These are phyloP conservation scores for Junonia oenone DNA, from an alignment of 2,888 invertebrate genomes.

Conservation along the genomic window DNA sequence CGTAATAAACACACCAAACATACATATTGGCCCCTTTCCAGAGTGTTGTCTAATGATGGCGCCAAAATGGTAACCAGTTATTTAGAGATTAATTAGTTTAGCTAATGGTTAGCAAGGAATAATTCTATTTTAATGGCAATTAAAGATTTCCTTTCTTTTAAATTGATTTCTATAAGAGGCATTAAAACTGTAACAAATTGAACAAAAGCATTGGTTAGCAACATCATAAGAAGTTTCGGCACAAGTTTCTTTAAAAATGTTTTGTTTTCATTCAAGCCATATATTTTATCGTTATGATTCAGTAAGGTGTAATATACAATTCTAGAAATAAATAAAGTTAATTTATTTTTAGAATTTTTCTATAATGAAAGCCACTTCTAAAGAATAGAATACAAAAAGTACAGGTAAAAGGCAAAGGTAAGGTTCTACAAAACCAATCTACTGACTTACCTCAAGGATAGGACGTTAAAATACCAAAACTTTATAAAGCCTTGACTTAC, in stretches of 20 bases:
- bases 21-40: conserved; percentile 6
- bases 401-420: neutral
- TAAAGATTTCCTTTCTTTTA: no score
- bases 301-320: no score
- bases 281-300: no score
- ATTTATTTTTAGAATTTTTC: no score
- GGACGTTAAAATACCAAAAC: neutral
- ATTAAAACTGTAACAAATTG: no score
- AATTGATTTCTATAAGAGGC: no score
- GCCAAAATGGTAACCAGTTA: conserved; percentile 6
- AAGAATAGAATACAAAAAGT: neutral
- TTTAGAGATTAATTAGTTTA: conserved; percentile 5
- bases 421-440: neutral
- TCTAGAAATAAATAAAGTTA: no score
- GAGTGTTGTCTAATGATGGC: conserved; percentile 7
- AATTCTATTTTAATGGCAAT: neutral
- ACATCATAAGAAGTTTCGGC: no score
- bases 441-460: neutral
- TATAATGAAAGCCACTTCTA: no score
- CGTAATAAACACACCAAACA: conserved; percentile 1
- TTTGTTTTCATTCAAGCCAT: no score
- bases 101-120: neutral
- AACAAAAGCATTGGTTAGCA: no score
- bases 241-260: no score
- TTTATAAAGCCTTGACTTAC: neutral